These are phyloP conservation scores for Perccottus glenii DNA, from an alignment of 2,113 vertebrate species.

Conservation along the genomic window DNA sequence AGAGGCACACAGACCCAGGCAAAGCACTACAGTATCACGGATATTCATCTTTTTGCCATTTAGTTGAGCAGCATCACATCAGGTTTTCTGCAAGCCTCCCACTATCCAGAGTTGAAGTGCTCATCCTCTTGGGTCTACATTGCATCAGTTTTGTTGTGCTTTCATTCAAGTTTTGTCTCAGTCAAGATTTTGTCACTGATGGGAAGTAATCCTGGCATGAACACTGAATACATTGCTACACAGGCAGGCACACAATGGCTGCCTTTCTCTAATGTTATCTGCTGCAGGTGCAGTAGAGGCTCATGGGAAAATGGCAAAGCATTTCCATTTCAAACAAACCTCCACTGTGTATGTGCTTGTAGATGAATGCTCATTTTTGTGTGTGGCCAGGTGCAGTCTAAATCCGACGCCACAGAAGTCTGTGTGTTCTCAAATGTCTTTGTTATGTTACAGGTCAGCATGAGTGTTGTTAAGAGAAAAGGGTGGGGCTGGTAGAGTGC, in stretches of 20 bases:
- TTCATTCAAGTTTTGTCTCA: slow-evolving; percentile 44
- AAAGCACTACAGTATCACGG: background rate
- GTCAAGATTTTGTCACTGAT: slow-evolving; percentile 23
- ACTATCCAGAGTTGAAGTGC: background rate
- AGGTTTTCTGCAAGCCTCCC: slow-evolving; percentile 14
- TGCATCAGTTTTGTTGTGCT: slow-evolving; percentile 29
- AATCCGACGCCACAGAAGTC: slow-evolving; percentile 20
- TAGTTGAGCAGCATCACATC: slow-evolving; percentile 27
- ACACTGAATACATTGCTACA: background rate
- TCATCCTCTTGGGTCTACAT: slow-evolving; percentile 18
- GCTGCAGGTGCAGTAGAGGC: slow-evolving; percentile 43
- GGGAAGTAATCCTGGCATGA: slow-evolving; percentile 9
- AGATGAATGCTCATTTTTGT: background rate
- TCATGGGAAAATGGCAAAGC: slow-evolving; percentile 10
- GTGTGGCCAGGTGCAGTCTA: slow-evolving; percentile 14
- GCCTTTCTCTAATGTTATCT: slow-evolving; percentile 26
- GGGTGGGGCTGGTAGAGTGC: background rate
- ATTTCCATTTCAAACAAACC: slow-evolving; percentile 63
- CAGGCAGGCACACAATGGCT: slow-evolving; percentile 18
- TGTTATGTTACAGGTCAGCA: slow-evolving; percentile 32
- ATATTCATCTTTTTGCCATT: slow-evolving; percentile 26
- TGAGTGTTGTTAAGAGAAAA: slow-evolving; percentile 13
- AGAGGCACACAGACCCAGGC: slow-evolving; percentile 26
- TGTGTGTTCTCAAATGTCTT: slow-evolving; percentile 19
- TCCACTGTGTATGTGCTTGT: slow-evolving; percentile 1